Evolutionary conservation across 2,888 invertebrate genomes (phyloP).

Genomic region (Euphydryas editha): DNA sequence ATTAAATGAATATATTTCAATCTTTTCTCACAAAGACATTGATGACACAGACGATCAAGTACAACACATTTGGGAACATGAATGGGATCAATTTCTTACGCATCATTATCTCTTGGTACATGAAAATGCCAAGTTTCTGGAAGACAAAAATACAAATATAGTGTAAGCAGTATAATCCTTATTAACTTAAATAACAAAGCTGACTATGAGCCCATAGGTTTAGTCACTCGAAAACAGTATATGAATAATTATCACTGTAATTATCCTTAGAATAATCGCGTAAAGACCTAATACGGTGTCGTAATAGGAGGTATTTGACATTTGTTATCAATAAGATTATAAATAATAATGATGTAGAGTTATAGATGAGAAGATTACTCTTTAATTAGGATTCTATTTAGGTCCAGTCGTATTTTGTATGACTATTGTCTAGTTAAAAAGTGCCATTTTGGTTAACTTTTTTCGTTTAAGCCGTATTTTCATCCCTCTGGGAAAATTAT

Average conservation of each 20-base stretch:
- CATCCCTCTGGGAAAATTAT: too few species aligned
- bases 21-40: conserved; percentile 89
- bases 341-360: too few species aligned
- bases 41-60: conserved; percentile 87
- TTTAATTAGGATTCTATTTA: too few species aligned
- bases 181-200: neutral
- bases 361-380: too few species aligned
- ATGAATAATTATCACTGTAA: neutral
- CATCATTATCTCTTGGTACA: conserved; percentile 88
- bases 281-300: too few species aligned
- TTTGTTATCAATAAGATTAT: too few species aligned
- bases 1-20: conserved; percentile 89
- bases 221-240: neutral
- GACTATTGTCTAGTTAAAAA: too few species aligned
- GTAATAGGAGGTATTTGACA: too few species aligned
- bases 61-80: conserved; percentile 89
- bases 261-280: neutral
- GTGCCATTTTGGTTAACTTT: too few species aligned
- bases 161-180: conserved; percentile 52
- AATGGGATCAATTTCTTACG: conserved; percentile 94
- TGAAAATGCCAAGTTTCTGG: conserved; percentile 81
- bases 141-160: conserved; percentile 66
- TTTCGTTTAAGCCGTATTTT: too few species aligned
- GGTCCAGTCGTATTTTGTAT: too few species aligned
- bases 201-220: neutral